phyloP scores from a whole-genome alignment of 1,140 invertebrate genomes.

The Pemphigus obesinymphae region DNA sequence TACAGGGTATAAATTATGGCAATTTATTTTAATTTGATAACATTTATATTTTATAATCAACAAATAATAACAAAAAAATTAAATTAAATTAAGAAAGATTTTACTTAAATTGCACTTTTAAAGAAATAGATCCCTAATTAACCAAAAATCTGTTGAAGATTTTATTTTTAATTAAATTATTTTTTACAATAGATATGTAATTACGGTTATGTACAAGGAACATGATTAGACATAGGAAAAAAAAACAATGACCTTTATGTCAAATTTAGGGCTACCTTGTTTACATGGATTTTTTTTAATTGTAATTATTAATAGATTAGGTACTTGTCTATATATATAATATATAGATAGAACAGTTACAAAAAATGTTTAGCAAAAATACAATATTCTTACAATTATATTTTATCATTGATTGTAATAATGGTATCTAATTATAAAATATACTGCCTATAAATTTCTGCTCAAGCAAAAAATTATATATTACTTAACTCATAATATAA shows the following conservation, averaged over 20 bases:
- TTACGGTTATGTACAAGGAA: constrained; percentile 36
- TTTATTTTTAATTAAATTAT: background rate
- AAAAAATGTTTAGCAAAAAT: constrained; percentile 28
- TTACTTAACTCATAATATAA: constrained; percentile 20
- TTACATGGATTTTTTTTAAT: background rate
- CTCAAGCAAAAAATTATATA: constrained; percentile 32
- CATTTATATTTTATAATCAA: constrained; percentile 20
- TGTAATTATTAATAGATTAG: background rate
- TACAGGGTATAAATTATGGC: constrained; percentile 16
- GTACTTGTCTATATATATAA: background rate
- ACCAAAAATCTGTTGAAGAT: background rate
- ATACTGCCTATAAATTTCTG: background rate
- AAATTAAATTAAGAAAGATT: constrained; percentile 16
- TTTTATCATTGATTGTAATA: background rate
- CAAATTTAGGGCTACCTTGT: background rate
- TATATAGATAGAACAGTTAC: background rate
- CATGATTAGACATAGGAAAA: constrained; percentile 16
- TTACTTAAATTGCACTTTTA: constrained; percentile 30
- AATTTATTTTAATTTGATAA: constrained; percentile 39
- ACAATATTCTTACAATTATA: constrained; percentile 17
- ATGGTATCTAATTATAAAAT: background rate
- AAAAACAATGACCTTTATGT: background rate
- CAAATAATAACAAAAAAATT: constrained; percentile 26
- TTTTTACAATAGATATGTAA: constrained; percentile 35
- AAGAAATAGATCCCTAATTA: constrained; percentile 8